These are phyloP conservation scores for Nothocercus nigrocapillus DNA, from an alignment of 2,113 vertebrate genomes.

Conservation along the genomic window DNA sequence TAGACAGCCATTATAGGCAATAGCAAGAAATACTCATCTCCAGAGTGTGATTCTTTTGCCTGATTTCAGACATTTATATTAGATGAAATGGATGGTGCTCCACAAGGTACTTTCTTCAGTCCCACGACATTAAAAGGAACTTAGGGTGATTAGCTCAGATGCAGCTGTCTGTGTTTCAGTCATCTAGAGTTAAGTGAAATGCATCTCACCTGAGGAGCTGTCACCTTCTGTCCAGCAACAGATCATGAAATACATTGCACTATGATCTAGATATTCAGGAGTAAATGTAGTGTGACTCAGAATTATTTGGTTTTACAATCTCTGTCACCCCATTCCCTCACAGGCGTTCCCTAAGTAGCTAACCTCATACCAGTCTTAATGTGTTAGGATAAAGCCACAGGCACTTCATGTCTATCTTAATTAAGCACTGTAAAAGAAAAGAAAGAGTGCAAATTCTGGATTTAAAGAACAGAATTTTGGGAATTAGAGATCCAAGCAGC, in stretches of 20 bases:
- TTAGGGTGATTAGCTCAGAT: neutral
- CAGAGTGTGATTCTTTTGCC: neutral
- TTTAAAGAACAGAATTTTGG: neutral
- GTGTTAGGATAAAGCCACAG: neutral
- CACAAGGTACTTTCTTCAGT: neutral
- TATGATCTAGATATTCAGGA: neutral
- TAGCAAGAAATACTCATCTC: neutral
- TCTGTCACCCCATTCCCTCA: neutral
- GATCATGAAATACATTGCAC: neutral
- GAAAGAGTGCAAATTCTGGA: neutral
- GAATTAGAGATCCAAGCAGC: neutral
- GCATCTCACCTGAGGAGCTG: neutral
- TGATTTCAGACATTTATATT: neutral
- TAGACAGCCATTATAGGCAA: neutral
- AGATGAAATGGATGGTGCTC: neutral
- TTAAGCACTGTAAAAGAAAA: neutral
- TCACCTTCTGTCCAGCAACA: constrained; percentile 11
- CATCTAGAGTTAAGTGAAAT: neutral
- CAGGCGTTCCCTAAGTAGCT: neutral
- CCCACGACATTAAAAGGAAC: neutral
- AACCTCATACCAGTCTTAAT: neutral
- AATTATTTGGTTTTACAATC: neutral
- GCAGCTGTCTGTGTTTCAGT: neutral
- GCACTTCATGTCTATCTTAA: neutral
- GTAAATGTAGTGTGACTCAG: neutral